A percentile compares a stretch with the other conserved stretches of the same genome.
phyloP scores from a whole-genome alignment of 2,797 vertebrate species.

The Sebastes nivosus region DNA sequence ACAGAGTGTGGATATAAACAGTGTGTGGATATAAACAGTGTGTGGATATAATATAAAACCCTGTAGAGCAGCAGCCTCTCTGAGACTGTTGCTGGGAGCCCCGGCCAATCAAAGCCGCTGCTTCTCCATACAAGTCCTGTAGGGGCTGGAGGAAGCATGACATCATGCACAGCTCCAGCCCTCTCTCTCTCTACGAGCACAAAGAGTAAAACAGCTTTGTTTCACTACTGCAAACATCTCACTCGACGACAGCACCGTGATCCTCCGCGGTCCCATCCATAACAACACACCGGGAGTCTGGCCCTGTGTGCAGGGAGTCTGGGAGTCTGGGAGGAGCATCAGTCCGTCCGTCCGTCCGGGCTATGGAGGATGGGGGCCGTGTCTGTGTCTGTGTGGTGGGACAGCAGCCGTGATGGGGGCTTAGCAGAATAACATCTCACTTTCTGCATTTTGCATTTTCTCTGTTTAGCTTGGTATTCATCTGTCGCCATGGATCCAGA shows the following conservation, averaged over 20 bases:
- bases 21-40: background rate
- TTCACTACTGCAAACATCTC: slow-evolving; percentile 1
- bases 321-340: slow-evolving; percentile 62
- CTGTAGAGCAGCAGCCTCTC: slow-evolving; percentile 42
- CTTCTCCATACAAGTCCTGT: slow-evolving; percentile 46
- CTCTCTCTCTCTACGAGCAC: slow-evolving; percentile 38
- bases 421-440: slow-evolving; percentile 46
- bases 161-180: slow-evolving; percentile 71
- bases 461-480: slow-evolving; percentile 44
- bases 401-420: slow-evolving; percentile 65
- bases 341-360: slow-evolving; percentile 33
- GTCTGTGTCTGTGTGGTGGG: slow-evolving; percentile 62
- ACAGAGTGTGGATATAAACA: background rate
- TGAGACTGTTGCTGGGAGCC: slow-evolving; percentile 82
- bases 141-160: slow-evolving; percentile 74
- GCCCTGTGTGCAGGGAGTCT: slow-evolving; percentile 24
- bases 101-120: slow-evolving; percentile 77
- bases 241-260: background rate
- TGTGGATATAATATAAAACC: background rate
- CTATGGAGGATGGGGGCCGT: slow-evolving; percentile 77
- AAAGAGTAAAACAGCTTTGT: slow-evolving; percentile 29
- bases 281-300: slow-evolving; percentile 3
- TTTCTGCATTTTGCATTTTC: slow-evolving; percentile 5
- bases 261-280: slow-evolving; percentile 2
- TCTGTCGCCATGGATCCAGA: slow-evolving; percentile 78